phyloP scores from a whole-genome alignment of 1,140 invertebrate species.

The fruit fly (Drosophila melanogaster) region Release_6_plus_ISO1_MT NT_037436.4:483001-483500 shows the following conservation, averaged over 20 bases:
- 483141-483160: too few relatives aligned
- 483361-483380: constrained; percentile 39
- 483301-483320: background rate
- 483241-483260: constrained; percentile 29
- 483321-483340: background rate
- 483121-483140: background rate
- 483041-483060: background rate
- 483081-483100: constrained; percentile 3
- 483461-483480: constrained; percentile 72
- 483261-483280: constrained; percentile 44
- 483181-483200: background rate
- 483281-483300: constrained; percentile 16
- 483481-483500: constrained; percentile 60
- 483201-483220: constrained; percentile 44
- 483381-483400: constrained; percentile 32
- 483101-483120: background rate
- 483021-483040: background rate
- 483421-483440: constrained; percentile 41
- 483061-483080: background rate
- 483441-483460: constrained; percentile 3
- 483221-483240: constrained; percentile 27
- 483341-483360: constrained; percentile 27
- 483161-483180: background rate
- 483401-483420: constrained; percentile 19
- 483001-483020: background rate